A percentile compares a stretch with the other conserved stretches of the same genome.
Evolutionary conservation across 2,888 invertebrate species (phyloP).

Genomic region (Lutraria lutraria): DNA sequence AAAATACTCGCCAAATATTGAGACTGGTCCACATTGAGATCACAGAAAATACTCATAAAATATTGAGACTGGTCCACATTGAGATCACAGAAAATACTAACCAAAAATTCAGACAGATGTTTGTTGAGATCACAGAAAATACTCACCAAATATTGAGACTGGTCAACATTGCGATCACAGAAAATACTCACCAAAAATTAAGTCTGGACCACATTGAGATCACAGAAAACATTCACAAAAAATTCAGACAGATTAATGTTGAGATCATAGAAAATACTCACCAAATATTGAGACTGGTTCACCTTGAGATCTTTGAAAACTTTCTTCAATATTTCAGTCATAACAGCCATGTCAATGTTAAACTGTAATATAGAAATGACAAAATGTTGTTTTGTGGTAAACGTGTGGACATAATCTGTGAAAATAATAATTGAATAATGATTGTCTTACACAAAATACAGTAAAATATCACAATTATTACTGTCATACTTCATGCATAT

Average conservation of each 20-base stretch:
- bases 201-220: conserved; percentile 82
- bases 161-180: no score
- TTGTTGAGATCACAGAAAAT: conserved; percentile 87
- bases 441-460: no score
- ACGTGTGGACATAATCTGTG: no score
- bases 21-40: conserved; percentile 87
- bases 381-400: neutral
- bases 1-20: conserved; percentile 88
- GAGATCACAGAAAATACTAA: no score
- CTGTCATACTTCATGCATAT: no score
- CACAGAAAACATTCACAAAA: conserved; percentile 88
- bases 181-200: no score
- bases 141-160: conserved; percentile 87
- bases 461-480: no score
- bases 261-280: conserved; percentile 73
- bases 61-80: conserved; percentile 87
- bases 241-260: conserved; percentile 80
- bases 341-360: conserved; percentile 84
- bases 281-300: conserved; percentile 87
- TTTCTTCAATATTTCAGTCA: conserved; percentile 88
- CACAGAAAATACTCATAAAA: conserved; percentile 88
- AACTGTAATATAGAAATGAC: conserved; percentile 78
- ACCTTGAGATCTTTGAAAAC: conserved; percentile 88
- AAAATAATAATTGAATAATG: no score
- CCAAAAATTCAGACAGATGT: no score